Conservation (phyloP, 2,888 invertebrate species). For the Cristatella mucedo region DNA sequence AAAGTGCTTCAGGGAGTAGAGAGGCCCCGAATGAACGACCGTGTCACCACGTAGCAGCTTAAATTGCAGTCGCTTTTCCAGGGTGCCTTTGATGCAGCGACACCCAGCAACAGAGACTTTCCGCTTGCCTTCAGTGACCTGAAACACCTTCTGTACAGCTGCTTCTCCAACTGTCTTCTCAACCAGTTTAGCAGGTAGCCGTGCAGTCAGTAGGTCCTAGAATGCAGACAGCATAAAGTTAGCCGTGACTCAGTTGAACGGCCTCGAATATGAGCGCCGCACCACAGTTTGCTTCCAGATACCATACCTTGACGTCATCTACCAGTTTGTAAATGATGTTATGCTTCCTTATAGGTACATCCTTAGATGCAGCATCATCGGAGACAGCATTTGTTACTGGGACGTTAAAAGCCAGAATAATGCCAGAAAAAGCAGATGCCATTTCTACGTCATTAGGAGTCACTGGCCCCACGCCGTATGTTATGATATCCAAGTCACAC, state of each 20-base stretch:
- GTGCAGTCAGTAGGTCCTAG: background rate
- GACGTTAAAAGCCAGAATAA: constrained; percentile 78
- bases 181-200: background rate
- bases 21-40: constrained; percentile 46
- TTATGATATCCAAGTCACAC: constrained; percentile 66
- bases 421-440: constrained; percentile 56
- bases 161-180: constrained; percentile 51
- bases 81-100: constrained; percentile 58
- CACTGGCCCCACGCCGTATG: constrained; percentile 75
- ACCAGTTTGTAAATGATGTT: constrained; percentile 86
- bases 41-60: constrained; percentile 52
- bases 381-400: constrained; percentile 35
- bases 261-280: too few relatives aligned
- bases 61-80: constrained; percentile 53
- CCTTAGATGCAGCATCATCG: constrained; percentile 43
- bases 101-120: constrained; percentile 76
- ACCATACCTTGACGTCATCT: constrained; percentile 64
- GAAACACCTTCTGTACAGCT: constrained; percentile 63
- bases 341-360: constrained; percentile 50
- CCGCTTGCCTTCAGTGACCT: constrained; percentile 48
- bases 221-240: too few relatives aligned
- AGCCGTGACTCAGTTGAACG: too few relatives aligned
- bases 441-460: constrained; percentile 66
- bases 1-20: constrained; percentile 69
- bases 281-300: too few relatives aligned